These are phyloP conservation scores for Melolontha melolontha DNA, from an alignment of 2,888 invertebrate genomes.

Conservation along the genomic window DNA sequence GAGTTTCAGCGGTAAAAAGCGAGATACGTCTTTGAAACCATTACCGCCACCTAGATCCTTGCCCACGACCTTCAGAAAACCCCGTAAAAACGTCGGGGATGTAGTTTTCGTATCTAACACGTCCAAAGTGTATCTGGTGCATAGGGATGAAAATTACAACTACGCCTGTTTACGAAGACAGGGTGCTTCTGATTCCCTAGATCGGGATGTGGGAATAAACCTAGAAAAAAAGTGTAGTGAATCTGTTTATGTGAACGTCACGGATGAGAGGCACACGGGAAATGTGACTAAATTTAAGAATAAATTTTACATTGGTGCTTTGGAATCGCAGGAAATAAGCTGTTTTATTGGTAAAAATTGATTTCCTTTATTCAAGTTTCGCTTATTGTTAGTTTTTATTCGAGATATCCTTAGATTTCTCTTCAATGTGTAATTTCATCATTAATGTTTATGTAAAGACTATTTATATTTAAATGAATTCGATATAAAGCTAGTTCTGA, in stretches of 20 bases:
- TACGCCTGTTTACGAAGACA: conserved; percentile 32
- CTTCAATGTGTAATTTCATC: no score
- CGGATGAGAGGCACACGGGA: conserved; percentile 51
- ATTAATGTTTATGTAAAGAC: no score
- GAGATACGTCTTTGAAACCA: conserved; percentile 45
- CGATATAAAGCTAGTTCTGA: no score
- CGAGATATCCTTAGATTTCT: not conserved
- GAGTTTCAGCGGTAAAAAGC: conserved; percentile 38
- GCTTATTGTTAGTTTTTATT: conserved; percentile 1
- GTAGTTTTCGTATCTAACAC: conserved; percentile 72
- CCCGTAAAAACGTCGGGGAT: conserved; percentile 72
- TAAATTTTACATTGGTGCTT: conserved; percentile 58
- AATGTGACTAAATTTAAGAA: conserved; percentile 58
- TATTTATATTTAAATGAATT: no score
- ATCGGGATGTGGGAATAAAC: not conserved
- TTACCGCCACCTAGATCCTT: conserved; percentile 64
- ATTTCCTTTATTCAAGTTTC: conserved; percentile 7
- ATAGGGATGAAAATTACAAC: conserved; percentile 48
- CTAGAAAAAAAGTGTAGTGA: conserved; percentile 15
- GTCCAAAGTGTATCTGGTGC: conserved; percentile 68
- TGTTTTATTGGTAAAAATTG: conserved; percentile 60
- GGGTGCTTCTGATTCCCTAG: not conserved
- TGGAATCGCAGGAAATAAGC: conserved; percentile 62
- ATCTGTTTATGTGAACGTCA: conserved; percentile 31
- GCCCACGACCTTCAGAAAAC: conserved; percentile 67